phyloP scores from a whole-genome alignment of 2,797 vertebrate genomes.

The Myiotriccus ornatus region DNA sequence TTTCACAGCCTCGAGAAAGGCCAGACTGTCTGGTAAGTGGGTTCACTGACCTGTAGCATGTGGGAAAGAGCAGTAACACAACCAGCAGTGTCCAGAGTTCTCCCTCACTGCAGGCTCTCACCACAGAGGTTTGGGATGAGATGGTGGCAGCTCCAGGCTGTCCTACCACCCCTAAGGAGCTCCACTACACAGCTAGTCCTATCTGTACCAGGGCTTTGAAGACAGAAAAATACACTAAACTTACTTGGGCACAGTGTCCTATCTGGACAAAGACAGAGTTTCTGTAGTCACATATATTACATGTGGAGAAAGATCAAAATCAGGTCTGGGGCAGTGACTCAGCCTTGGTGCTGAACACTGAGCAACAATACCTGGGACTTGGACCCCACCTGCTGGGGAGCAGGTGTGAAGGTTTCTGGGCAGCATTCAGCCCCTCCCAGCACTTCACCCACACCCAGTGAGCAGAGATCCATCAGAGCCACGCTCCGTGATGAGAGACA shows the following conservation, averaged over 20 bases:
- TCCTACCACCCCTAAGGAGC: neutral
- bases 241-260: neutral
- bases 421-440: neutral
- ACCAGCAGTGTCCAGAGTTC: neutral
- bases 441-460: neutral
- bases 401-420: neutral
- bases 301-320: neutral
- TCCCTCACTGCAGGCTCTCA: neutral
- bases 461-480: neutral
- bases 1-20: neutral
- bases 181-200: neutral
- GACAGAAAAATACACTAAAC: neutral
- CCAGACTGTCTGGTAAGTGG: neutral
- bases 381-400: neutral
- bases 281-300: neutral
- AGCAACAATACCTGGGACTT: neutral
- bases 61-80: neutral
- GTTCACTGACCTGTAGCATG: neutral
- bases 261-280: neutral
- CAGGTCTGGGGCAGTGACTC: neutral
- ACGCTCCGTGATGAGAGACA: accelerated
- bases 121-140: neutral
- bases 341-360: neutral
- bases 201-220: neutral
- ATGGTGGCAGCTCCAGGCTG: neutral